Evolutionary conservation across 2,113 vertebrate species (phyloP), one percentile per base, ranked within the genome.

Genomic region (Poicephalus gulielmi): DNA sequence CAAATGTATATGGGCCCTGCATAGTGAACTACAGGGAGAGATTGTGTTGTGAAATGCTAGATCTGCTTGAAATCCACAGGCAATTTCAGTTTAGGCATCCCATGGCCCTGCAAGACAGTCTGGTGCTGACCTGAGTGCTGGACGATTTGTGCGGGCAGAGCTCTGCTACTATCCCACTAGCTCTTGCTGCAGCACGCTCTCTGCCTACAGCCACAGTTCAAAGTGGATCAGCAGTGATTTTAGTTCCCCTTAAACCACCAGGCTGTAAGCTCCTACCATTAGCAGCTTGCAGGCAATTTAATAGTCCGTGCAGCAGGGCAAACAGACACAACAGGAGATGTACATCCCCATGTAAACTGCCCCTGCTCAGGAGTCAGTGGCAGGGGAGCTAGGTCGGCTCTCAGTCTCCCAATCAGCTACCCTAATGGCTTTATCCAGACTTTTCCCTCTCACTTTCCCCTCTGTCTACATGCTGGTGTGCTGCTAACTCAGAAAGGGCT

Each of bases 61-160:
- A 20, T 39, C 55, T 82, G 70, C 59, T 82, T 86, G 86, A 69
- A 91, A 81, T 33, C 76, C 64, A 76, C 20, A 27, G 24, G n/a
- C 0, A 2, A 44, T 53, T 82, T 86, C 69, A 11, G 4, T 8
- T 41, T 28, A 69, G 49, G 53, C 78, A 89, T 82, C 69, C 69
- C 69, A 57, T 3, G 0, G 39, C 78, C 69, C 88, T 57, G 69
- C 49, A 66, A 35, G 47, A n/a, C 3, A 6, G 39, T 35, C 81
- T 24, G n/a, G n/a, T 0, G 0, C 64, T 81, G 73, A 30, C 73
- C 50, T 1, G 0, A 63, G 47, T 35, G 50, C 79, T 0, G 0
- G 30, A 50, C 43, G 67, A 19, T 43, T 86, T 83, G 41, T 52
- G 73, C 88, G 37, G 80, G 83, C 67, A 94, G 37, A 82, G 3